Conservation (phyloP, 2,797 vertebrate species). For the Otolemur crassicaudatus region DNA sequence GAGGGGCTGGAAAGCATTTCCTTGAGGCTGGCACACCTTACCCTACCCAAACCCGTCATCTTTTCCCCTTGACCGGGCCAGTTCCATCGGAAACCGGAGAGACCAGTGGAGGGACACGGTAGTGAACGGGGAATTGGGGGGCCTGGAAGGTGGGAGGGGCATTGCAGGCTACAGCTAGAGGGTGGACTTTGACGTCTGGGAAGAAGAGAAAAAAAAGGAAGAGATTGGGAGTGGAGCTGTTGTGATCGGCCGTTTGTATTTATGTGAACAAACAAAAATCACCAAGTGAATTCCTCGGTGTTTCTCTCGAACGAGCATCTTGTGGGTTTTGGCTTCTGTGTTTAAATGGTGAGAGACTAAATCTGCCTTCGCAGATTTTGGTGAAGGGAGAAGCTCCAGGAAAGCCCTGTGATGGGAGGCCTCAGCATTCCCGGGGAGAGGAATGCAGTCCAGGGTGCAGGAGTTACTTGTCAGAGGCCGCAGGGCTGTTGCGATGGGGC, state of each 20-base stretch:
- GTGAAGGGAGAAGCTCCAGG: neutral
- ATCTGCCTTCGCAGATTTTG: neutral
- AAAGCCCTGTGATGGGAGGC: neutral
- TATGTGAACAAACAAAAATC: neutral
- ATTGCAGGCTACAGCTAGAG: neutral
- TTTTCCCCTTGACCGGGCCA: neutral
- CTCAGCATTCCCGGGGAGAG: neutral
- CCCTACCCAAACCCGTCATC: neutral
- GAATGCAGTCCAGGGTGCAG: neutral
- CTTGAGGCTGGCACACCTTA: conserved; percentile 60
- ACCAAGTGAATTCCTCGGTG: neutral
- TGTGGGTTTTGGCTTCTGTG: neutral
- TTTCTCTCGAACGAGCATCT: neutral
- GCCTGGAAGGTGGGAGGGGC: neutral
- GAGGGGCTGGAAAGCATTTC: conserved; percentile 42
- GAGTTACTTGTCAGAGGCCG: neutral
- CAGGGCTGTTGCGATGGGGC: rapidly evolving
- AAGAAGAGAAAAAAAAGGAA: neutral
- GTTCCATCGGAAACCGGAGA: conserved; percentile 20
- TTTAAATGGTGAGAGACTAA: neutral
- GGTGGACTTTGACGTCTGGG: neutral
- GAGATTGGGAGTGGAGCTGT: neutral
- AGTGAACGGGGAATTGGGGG: neutral
- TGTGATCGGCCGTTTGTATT: neutral
- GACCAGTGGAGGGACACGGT: conserved; percentile 45